Evolutionary conservation across 2,797 vertebrate genomes (phyloP).

Genomic region (Phrynocephalus guinanensis): DNA sequence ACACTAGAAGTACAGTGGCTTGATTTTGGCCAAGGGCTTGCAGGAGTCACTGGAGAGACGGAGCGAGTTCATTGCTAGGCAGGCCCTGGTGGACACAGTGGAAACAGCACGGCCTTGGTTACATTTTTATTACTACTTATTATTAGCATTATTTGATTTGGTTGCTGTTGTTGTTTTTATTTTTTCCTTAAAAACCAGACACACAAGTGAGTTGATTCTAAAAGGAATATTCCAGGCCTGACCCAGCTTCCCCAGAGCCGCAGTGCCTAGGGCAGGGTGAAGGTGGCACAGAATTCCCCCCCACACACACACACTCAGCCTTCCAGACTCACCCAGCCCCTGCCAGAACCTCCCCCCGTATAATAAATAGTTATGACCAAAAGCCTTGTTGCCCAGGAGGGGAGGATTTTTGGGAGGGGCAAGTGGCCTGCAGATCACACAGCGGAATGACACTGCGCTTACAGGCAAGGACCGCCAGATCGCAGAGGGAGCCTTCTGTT

Average conservation of each 20-base stretch:
- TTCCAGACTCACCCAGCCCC: slow-evolving; percentile 29
- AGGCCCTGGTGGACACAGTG: slow-evolving; percentile 6
- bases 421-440: slow-evolving; percentile 23
- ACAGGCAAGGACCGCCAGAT: slow-evolving; percentile 31
- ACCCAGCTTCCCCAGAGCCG: slow-evolving; percentile 23
- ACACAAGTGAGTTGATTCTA: slow-evolving; percentile 40
- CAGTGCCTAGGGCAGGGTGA: slow-evolving; percentile 31
- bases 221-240: slow-evolving; percentile 34
- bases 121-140: slow-evolving; percentile 39
- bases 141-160: slow-evolving; percentile 44
- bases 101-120: slow-evolving; percentile 4
- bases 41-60: slow-evolving; percentile 43
- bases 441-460: slow-evolving; percentile 8
- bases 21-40: slow-evolving; percentile 48
- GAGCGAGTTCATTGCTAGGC: slow-evolving; percentile 18
- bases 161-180: slow-evolving; percentile 1
- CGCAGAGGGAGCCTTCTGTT: slow-evolving; percentile 35
- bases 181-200: slow-evolving; percentile 50
- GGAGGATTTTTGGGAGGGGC: slow-evolving; percentile 25
- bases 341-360: slow-evolving; percentile 35
- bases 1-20: slow-evolving; percentile 62
- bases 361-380: slow-evolving; percentile 63
- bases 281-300: background rate
- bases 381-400: slow-evolving; percentile 55
- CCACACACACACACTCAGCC: background rate